Evolutionary conservation across 2,888 invertebrate genomes (phyloP).

Genomic region (Lepidonotus clava): DNA sequence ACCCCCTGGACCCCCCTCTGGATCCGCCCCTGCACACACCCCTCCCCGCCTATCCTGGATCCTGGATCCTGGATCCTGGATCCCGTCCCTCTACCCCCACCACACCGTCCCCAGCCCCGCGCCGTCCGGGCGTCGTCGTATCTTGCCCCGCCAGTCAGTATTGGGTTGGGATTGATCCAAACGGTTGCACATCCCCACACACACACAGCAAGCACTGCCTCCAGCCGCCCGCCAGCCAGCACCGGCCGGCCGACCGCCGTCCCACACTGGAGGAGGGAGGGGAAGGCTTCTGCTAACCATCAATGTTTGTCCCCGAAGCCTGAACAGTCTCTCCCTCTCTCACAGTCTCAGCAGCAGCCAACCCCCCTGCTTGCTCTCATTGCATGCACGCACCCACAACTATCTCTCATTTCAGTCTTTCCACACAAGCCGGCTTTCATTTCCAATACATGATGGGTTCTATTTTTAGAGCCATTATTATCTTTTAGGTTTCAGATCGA

Average conservation of each 20-base stretch:
- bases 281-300: not conserved
- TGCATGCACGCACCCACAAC: not conserved
- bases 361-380: no score
- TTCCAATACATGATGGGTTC: not conserved
- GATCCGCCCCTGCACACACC: not conserved
- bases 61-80: no score
- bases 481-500: no score
- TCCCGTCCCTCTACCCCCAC: not conserved
- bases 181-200: not conserved
- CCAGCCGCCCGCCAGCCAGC: not conserved
- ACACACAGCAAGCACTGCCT: not conserved
- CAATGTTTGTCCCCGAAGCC: not conserved
- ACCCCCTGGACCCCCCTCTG: not conserved
- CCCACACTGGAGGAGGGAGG: not conserved
- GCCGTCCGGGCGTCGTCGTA: not conserved
- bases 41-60: not conserved
- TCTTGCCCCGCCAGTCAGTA: not conserved
- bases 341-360: not conserved
- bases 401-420: not conserved
- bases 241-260: not conserved
- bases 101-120: not conserved
- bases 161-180: not conserved
- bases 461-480: constrained; percentile 25
- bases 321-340: not conserved
- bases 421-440: not conserved